Evolutionary conservation across 2,113 vertebrate species (phyloP).

Genomic region (Corythoichthys haematopterus): DNA sequence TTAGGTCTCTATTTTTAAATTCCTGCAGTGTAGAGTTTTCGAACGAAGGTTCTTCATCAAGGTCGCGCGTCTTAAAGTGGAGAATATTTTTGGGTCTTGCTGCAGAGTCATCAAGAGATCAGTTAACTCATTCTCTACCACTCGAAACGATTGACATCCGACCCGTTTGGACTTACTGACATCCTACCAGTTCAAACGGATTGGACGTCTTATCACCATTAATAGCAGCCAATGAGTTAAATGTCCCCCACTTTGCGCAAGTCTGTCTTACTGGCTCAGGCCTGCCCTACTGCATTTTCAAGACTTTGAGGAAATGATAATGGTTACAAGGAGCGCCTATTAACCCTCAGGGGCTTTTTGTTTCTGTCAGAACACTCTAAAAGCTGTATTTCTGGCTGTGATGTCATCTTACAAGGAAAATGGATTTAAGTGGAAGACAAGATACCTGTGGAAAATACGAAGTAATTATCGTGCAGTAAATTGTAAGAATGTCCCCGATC

Average conservation of each 20-base stretch:
- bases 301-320: not conserved
- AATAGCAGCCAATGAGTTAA: too few relatives aligned
- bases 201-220: too few relatives aligned
- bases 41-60: slow-evolving; percentile 6
- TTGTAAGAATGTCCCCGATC: too few relatives aligned
- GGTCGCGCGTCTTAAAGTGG: slow-evolving; percentile 28
- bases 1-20: slow-evolving; percentile 16
- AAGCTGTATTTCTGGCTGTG: not conserved
- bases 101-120: too few relatives aligned
- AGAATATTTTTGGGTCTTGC: slow-evolving; percentile 17
- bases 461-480: too few relatives aligned
- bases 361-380: not conserved
- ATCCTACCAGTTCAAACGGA: too few relatives aligned
- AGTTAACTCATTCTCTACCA: too few relatives aligned
- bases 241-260: too few relatives aligned
- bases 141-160: too few relatives aligned
- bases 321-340: not conserved
- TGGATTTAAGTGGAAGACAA: too few relatives aligned
- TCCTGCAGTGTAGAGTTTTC: not conserved
- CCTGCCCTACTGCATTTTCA: slow-evolving; percentile 43
- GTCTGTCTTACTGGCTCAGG: slow-evolving; percentile 14
- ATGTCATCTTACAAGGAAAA: not conserved
- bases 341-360: not conserved
- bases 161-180: too few relatives aligned
- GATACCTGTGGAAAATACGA: too few relatives aligned